Evolutionary conservation across 2,888 invertebrate species (phyloP).

Genomic region (Zygaena filipendulae): DNA sequence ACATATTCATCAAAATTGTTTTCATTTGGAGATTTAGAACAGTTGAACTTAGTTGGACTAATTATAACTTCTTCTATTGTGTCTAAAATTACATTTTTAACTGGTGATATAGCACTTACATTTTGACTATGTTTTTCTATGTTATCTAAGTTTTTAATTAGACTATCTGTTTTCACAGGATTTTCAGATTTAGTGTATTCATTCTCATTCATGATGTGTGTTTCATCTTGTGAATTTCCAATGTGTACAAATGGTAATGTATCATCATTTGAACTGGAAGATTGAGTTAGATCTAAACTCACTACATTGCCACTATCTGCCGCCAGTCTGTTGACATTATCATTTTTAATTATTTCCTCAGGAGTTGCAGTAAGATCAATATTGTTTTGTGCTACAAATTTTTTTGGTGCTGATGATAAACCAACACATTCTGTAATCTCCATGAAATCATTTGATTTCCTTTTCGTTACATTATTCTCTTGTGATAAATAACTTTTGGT

Average conservation of each 20-base stretch:
- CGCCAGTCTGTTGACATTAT: too few species aligned
- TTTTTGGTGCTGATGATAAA: constrained; percentile 18
- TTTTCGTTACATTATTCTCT: constrained; percentile 24
- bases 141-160: constrained; percentile 3
- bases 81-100: too few species aligned
- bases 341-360: constrained; percentile 9
- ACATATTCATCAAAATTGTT: constrained; percentile 32
- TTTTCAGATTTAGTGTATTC: constrained; percentile 8
- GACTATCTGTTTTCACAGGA: constrained; percentile 14
- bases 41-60: too few species aligned
- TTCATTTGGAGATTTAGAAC: constrained; percentile 15
- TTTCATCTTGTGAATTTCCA: constrained; percentile 26
- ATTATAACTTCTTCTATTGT: too few species aligned
- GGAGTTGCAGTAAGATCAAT: constrained; percentile 29
- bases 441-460: constrained; percentile 40
- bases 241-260: constrained; percentile 30
- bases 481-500: constrained; percentile 18
- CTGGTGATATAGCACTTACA: too few species aligned
- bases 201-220: constrained; percentile 21
- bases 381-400: constrained; percentile 17
- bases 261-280: constrained; percentile 33
- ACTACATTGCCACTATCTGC: constrained; percentile 9
- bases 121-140: too few species aligned
- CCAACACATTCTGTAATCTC: constrained; percentile 44
- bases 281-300: constrained; percentile 36